Evolutionary conservation across 2,113 vertebrate species (phyloP).

Genomic region (Mustela lutreola): DNA sequence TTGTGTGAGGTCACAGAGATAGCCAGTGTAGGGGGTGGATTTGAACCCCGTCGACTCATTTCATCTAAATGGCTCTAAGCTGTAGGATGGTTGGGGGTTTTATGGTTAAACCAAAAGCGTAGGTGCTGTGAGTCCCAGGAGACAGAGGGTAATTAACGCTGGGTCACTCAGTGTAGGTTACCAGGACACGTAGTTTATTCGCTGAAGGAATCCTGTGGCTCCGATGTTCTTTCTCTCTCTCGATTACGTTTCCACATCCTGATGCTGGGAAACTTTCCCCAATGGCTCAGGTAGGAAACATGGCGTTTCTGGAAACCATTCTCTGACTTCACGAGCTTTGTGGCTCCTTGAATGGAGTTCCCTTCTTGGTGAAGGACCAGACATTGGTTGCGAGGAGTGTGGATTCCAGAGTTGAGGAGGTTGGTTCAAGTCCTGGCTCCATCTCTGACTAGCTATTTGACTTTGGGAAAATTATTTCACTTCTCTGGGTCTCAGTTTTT

Average conservation of each 20-base stretch:
- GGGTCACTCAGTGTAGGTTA: background rate
- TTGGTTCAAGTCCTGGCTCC: background rate
- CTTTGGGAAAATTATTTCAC: background rate
- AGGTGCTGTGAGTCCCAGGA: background rate
- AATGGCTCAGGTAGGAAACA: background rate
- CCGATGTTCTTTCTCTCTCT: background rate
- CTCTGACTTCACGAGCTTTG: background rate
- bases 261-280: background rate
- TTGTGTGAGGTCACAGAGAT: background rate
- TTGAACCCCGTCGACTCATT: background rate
- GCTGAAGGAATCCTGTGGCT: background rate
- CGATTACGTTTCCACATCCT: background rate
- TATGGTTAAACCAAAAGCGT: background rate
- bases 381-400: rapidly evolving
- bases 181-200: background rate
- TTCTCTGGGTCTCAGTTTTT: background rate
- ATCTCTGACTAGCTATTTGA: background rate
- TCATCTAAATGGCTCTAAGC: background rate
- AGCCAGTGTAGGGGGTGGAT: background rate
- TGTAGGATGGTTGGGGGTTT: background rate
- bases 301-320: rapidly evolving
- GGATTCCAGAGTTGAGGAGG: background rate
- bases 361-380: background rate
- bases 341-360: background rate
- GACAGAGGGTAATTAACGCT: background rate